phyloP scores from a whole-genome alignment of 2,113 vertebrate species.

The Pseudopodoces humilis region DNA sequence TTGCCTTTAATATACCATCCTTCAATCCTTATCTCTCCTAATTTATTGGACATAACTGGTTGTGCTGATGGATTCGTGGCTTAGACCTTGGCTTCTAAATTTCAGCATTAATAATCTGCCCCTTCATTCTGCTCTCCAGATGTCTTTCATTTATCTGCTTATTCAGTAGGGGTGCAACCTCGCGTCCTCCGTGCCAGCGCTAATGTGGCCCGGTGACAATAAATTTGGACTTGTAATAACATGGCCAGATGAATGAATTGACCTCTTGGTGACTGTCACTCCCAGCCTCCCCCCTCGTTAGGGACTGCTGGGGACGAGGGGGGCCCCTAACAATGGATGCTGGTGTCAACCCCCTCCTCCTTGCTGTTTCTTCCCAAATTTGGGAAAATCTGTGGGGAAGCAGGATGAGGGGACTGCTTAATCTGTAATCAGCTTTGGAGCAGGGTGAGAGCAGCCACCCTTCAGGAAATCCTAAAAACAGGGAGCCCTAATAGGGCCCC shows the following conservation, averaged over 20 bases:
- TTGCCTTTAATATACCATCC: slow-evolving; percentile 78
- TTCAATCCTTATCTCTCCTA: slow-evolving; percentile 83
- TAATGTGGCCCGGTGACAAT: slow-evolving; percentile 67
- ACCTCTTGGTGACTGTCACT: slow-evolving; percentile 61
- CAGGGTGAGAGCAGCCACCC: not conserved
- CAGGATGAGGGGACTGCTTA: not conserved
- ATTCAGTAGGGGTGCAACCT: slow-evolving; percentile 69
- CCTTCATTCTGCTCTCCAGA: slow-evolving; percentile 71
- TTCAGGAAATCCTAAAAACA: not conserved
- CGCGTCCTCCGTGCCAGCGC: slow-evolving; percentile 57
- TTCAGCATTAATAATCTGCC: slow-evolving; percentile 82
- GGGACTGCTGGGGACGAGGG: not conserved
- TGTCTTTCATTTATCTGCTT: slow-evolving; percentile 75
- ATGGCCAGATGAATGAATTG: slow-evolving; percentile 68
- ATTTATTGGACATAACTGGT: slow-evolving; percentile 79
- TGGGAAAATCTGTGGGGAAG: not conserved
- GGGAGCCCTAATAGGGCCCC: not conserved
- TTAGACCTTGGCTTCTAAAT: slow-evolving; percentile 84
- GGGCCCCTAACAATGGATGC: not conserved
- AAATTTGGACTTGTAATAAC: slow-evolving; percentile 74
- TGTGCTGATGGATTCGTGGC: slow-evolving; percentile 79
- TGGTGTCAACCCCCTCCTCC: not conserved
- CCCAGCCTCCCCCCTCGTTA: slow-evolving; percentile 34
- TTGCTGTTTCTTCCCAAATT: not conserved
- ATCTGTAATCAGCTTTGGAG: not conserved